phyloP scores from a whole-genome alignment of 2,113 vertebrate species.

The Nothobranchius furzeri region DNA sequence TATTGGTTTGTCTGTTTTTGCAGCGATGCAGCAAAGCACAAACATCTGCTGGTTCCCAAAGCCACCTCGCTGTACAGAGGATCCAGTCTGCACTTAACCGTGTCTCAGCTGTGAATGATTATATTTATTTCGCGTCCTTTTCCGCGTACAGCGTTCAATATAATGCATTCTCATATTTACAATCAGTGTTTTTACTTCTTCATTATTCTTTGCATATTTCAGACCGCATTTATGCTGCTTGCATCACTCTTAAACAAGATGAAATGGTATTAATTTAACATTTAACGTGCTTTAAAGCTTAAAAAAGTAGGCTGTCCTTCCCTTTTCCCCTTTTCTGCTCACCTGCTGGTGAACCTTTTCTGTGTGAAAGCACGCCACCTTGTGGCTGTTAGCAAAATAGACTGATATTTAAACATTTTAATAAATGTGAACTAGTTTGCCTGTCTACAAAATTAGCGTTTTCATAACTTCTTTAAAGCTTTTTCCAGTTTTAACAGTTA shows the following conservation, averaged over 20 bases:
- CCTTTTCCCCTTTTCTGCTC: neutral
- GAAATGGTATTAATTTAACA: slow-evolving; percentile 55
- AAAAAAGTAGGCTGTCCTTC: slow-evolving; percentile 23
- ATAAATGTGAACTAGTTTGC: neutral
- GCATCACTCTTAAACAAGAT: slow-evolving; percentile 45
- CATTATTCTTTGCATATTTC: slow-evolving; percentile 28
- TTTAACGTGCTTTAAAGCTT: slow-evolving; percentile 47
- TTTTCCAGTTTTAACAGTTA: too few relatives aligned
- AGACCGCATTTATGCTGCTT: slow-evolving; percentile 54
- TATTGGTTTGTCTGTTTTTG: neutral
- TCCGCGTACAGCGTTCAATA: slow-evolving; percentile 30
- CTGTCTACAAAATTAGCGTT: neutral
- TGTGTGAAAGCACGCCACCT: slow-evolving; percentile 52
- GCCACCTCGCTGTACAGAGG: slow-evolving; percentile 22
- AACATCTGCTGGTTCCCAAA: slow-evolving; percentile 25
- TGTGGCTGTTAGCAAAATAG: slow-evolving; percentile 51
- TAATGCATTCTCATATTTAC: slow-evolving; percentile 50
- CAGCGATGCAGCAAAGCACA: slow-evolving; percentile 24
- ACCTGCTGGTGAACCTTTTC: slow-evolving; percentile 25
- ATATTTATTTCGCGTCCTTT: slow-evolving; percentile 44
- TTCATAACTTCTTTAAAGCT: too few relatives aligned
- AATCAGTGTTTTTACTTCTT: slow-evolving; percentile 14
- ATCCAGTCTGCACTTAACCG: slow-evolving; percentile 14
- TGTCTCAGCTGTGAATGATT: slow-evolving; percentile 24
- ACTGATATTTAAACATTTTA: neutral